Percentiles rank a stretch among this genome's conserved stretches.
These are phyloP conservation scores for Phyllopteryx taeniolatus DNA, from an alignment of 2,113 vertebrate species.

Conservation along the genomic window DNA sequence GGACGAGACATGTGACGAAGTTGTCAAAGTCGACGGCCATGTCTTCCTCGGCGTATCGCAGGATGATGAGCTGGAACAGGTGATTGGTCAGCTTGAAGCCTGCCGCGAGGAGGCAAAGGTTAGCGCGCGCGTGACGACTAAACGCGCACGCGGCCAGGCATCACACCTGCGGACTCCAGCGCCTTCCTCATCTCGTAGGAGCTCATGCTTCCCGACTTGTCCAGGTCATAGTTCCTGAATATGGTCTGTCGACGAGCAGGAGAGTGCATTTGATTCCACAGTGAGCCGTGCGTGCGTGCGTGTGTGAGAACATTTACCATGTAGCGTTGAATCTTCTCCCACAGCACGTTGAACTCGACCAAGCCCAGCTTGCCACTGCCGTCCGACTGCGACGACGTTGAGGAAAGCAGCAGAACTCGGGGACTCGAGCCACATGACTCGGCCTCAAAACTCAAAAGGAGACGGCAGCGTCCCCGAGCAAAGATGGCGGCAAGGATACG, in stretches of 20 bases:
- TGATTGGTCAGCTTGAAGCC: conserved; percentile 86
- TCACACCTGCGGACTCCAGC: conserved; percentile 84
- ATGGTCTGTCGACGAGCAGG: conserved; percentile 66
- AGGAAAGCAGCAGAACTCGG: conserved; percentile 34
- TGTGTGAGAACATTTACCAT: conserved; percentile 73
- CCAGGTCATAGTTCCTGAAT: conserved; percentile 88
- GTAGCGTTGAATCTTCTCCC: conserved; percentile 89
- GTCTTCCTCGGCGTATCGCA: conserved; percentile 87
- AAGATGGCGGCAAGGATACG: conserved; percentile 74
- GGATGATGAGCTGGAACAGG: conserved; percentile 88
- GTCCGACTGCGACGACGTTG: conserved; percentile 74
- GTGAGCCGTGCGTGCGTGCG: not conserved
- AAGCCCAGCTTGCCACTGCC: conserved; percentile 88
- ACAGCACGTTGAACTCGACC: conserved; percentile 88
- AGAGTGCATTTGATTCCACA: not conserved
- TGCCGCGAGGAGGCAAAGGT: conserved; percentile 22
- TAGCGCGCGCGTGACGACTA: not conserved
- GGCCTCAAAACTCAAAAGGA: not conserved
- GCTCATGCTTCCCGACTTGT: conserved; percentile 92
- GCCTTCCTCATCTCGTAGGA: conserved; percentile 93
- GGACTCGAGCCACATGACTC: not conserved
- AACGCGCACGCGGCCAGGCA: no score
- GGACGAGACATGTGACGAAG: conserved; percentile 89
- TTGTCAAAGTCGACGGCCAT: conserved; percentile 87
- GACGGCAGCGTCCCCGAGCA: not conserved